Base-by-base conservation (phyloP, 2,797 vertebrate species). In the Anguilla anguilla region DNA sequence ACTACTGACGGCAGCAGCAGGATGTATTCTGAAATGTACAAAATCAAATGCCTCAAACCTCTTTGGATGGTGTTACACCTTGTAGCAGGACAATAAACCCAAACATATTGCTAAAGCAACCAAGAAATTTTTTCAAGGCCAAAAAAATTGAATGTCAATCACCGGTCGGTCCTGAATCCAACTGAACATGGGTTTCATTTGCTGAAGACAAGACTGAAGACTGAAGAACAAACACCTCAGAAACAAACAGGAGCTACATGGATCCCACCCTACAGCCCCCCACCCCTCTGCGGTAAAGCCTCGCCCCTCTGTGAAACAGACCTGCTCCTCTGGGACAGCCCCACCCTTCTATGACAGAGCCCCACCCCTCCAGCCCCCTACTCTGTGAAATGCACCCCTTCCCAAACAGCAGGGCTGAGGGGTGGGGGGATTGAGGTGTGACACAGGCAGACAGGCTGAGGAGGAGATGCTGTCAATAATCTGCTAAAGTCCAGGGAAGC, bases 381-480 rank as follows among this genome's bases (percentile, higher is more conserved):
- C 13, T 28, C 28, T 3, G 67, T 13, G 6, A 31, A 11, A 31
- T 6, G 10, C n/a, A 28, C n/a, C n/a, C 28, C 67, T 72, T 72
- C 67, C 7, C n/a, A 28, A 72, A 72, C 72, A 39, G 35, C 72
- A 43, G 77, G 39, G 4, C 39, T 46, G 39, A 9, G 31, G 31
- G 28, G 9, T 28, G 13, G 15, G 2, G 11, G 64, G 31, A 53
- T 91, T 89, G 90, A 88, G 89, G 88, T 79, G 90, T 92, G 91
- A 91, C 88, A 93, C 91, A 93, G 92, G 94, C 93, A 91, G 93
- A 92, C 91, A 87, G 83, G 81, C 89, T 86, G 93, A 90, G 87
- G 51, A 86, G 91, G 89, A 59, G 89, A 90, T 92, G 91, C 94
- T 93, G 93, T 91, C 91, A 93, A 93, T 93, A 94, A 94, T 92